Conservation (phyloP, 2,113 vertebrate species). For the Indicator maculatus region DNA sequence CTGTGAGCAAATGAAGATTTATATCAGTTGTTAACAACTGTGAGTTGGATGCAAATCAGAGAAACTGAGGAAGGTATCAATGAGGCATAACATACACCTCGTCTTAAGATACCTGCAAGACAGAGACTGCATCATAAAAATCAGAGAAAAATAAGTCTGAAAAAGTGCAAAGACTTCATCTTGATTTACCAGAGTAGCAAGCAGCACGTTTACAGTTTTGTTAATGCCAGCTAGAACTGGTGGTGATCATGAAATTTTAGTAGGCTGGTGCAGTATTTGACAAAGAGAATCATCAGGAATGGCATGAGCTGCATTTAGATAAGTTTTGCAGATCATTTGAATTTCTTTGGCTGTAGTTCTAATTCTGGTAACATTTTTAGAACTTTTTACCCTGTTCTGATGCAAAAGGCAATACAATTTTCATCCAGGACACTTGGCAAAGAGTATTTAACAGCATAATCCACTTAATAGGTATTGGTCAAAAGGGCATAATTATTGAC, state of each 20-base stretch:
- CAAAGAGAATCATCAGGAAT: not conserved
- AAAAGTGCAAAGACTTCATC: not conserved
- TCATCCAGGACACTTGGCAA: not conserved
- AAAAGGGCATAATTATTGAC: not conserved
- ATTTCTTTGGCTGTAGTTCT: not conserved
- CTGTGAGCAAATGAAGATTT: not conserved
- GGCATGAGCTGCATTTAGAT: not conserved
- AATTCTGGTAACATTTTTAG: fast-evolving
- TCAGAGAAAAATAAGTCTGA: not conserved
- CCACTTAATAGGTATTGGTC: not conserved
- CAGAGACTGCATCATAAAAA: not conserved
- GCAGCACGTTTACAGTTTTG: not conserved
- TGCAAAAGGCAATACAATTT: not conserved
- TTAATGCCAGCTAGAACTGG: not conserved
- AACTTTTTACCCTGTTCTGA: not conserved
- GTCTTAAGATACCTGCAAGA: not conserved
- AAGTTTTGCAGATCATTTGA: not conserved
- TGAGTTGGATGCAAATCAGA: not conserved
- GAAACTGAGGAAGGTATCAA: not conserved
- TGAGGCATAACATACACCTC: not conserved
- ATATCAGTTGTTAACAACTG: not conserved
- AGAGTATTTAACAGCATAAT: not conserved
- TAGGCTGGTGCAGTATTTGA: not conserved
- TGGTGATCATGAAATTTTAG: not conserved
- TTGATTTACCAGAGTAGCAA: not conserved